Base-by-base conservation (phyloP, 2,797 vertebrate genomes). In the Eulemur coronatus region DNA sequence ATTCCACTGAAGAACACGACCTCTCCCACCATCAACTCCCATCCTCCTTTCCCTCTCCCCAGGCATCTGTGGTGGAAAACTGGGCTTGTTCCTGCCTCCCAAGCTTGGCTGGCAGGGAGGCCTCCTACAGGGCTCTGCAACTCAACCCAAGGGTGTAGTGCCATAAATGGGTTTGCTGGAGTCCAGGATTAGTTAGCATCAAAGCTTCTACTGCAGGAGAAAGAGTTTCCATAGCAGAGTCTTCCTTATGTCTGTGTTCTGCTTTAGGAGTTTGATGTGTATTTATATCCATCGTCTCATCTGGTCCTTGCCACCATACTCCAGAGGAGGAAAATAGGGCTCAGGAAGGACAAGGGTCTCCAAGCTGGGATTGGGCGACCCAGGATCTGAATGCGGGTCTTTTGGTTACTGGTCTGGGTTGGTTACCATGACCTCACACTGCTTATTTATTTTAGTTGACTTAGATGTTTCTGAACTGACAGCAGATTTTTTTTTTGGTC, bases 111-210 rank as follows among this genome's bases (percentile, higher is more conserved):
- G 41, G 26, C 7, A 35, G 57, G 81, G 10, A 57, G 59, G 22
- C 7, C 1, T 17, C 30, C 48, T 14, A 0, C 3, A 1, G 38
- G 59, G 1, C 63, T 76, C 85, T 1, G 7, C 6, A 8, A 30
- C 26, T 15, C 26, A 30, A 22, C 46, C 38, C 10, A 7, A 65
- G 41, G 59, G 33, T 22, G 11, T 20, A 18, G 5, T 28, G 5
- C 28, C n/a, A 7, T 22, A 26, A 38, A 10, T 7, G 14, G 2
- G 22, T 24, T 86, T 78, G 28, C 70, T 38, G 22, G 41, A 55
- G 38, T 10, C 52, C 46, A 5, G 5, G 69, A 22, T 43, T 46
- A 35, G 0, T 26, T 63, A 22, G 13, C 38, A 33, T 59, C 6
- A 0, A 61, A 12, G 10, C 17, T 46, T 63, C 48, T 30, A 10